Evolutionary conservation across 2,797 vertebrate genomes (phyloP).

Genomic region (Amniataba percoides): DNA sequence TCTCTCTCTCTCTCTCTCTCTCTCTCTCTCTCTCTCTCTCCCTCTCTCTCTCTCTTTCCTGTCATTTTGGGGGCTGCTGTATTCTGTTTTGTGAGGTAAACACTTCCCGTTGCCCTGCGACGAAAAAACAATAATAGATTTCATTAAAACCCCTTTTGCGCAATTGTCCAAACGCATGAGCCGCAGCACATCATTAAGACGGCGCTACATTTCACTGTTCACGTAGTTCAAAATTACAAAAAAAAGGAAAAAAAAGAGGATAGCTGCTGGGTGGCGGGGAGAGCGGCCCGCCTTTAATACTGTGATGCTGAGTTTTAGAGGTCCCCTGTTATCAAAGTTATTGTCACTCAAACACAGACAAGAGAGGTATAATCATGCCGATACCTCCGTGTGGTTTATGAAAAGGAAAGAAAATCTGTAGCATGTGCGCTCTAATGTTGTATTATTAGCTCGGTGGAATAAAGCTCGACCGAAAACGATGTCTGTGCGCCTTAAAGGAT

Average conservation of each 20-base stretch:
- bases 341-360: constrained; percentile 45
- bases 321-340: constrained; percentile 51
- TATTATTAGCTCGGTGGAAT: not conserved
- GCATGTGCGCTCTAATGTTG: not conserved
- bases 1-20: constrained; percentile 75
- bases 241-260: too few relatives aligned
- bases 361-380: constrained; percentile 14
- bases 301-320: constrained; percentile 42
- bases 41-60: constrained; percentile 57
- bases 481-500: not conserved
- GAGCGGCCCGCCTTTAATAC: constrained; percentile 38
- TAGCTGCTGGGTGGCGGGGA: constrained; percentile 54
- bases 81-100: constrained; percentile 74
- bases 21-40: constrained; percentile 46
- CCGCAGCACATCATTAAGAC: constrained; percentile 65
- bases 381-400: constrained; percentile 8
- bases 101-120: constrained; percentile 49
- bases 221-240: constrained; percentile 47
- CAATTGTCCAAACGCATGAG: constrained; percentile 62
- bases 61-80: constrained; percentile 69
- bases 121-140: constrained; percentile 64
- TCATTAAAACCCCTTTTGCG: constrained; percentile 64
- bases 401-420: constrained; percentile 8
- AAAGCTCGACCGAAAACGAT: not conserved
- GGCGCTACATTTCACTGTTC: constrained; percentile 33